phyloP scores from a whole-genome alignment of 2,113 vertebrate genomes.

The Nanorana parkeri region DNA sequence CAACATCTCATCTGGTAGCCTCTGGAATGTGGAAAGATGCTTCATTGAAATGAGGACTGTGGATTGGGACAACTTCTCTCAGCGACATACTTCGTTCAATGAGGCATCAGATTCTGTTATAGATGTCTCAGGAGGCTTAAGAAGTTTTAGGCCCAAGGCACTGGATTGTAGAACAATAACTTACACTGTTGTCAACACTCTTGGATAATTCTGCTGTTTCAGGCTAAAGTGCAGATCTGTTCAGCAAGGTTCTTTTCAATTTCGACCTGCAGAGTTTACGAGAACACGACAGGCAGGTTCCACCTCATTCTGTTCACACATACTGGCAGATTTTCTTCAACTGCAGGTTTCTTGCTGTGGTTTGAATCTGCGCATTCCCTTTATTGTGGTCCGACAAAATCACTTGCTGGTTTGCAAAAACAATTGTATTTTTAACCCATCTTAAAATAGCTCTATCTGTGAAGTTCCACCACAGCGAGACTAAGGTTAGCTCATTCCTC shows the following conservation, averaged over 20 bases:
- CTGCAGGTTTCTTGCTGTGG: too few species aligned
- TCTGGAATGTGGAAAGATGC: neutral
- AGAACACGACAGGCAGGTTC: neutral
- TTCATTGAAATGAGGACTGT: neutral
- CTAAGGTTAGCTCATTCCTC: too few species aligned
- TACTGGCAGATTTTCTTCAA: too few species aligned
- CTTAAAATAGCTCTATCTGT: too few species aligned
- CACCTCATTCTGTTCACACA: too few species aligned
- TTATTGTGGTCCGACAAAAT: too few species aligned
- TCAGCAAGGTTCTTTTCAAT: neutral
- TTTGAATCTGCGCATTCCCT: too few species aligned
- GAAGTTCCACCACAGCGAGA: too few species aligned
- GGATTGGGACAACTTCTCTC: neutral
- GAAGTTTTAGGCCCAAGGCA: slow-evolving; percentile 42
- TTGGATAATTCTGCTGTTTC: slow-evolving; percentile 31
- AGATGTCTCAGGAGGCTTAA: slow-evolving; percentile 1
- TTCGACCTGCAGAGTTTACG: slow-evolving; percentile 6
- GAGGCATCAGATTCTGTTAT: neutral
- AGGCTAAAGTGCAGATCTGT: slow-evolving; percentile 20
- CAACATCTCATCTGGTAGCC: neutral
- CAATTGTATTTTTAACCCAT: too few species aligned
- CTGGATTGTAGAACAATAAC: slow-evolving; percentile 46
- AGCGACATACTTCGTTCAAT: neutral
- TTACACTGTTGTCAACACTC: slow-evolving; percentile 24
- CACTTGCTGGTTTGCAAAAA: too few species aligned